phyloP scores from a whole-genome alignment of 2,888 invertebrate species.

The Clostera curtula region DNA sequence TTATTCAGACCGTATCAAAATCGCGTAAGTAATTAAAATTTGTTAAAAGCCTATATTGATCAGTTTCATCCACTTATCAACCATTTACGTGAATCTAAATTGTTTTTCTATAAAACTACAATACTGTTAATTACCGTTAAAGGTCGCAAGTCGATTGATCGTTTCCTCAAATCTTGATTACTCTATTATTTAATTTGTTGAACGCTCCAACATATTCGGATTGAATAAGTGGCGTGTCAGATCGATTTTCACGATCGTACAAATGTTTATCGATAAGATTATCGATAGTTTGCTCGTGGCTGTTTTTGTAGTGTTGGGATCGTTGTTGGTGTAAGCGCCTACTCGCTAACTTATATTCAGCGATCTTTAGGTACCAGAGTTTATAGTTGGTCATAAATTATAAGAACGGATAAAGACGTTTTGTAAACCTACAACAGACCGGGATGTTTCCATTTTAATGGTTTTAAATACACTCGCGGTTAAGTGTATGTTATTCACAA shows the following conservation, averaged over 20 bases:
- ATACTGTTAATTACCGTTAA: constrained; percentile 3
- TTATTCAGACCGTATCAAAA: too few relatives aligned
- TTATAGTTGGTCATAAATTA: constrained; percentile 63
- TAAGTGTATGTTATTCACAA: constrained; percentile 45
- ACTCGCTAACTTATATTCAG: constrained; percentile 58
- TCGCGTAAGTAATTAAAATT: too few relatives aligned
- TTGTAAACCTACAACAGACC: constrained; percentile 45
- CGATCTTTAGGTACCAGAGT: constrained; percentile 58
- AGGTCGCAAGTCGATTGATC: constrained; percentile 1
- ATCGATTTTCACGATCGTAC: constrained; percentile 19
- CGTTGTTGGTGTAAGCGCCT: constrained; percentile 36
- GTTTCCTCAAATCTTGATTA: constrained; percentile 13
- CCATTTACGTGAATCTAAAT: neutral
- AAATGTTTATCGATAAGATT: constrained; percentile 25
- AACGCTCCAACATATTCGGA: constrained; percentile 12
- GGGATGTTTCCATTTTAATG: constrained; percentile 64
- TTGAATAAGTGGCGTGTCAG: constrained; percentile 20
- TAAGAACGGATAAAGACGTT: constrained; percentile 62
- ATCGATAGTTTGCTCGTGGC: constrained; percentile 18
- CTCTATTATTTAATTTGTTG: constrained; percentile 12
- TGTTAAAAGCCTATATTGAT: neutral
- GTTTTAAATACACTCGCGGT: constrained; percentile 51
- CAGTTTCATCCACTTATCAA: neutral
- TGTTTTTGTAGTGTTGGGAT: constrained; percentile 42
- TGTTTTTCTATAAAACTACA: constrained; percentile 1